A percentile compares a stretch with the other conserved stretches of the same genome.
These are phyloP conservation scores for Oreotragus oreotragus DNA, from an alignment of 2,113 vertebrate genomes.

Conservation along the genomic window DNA sequence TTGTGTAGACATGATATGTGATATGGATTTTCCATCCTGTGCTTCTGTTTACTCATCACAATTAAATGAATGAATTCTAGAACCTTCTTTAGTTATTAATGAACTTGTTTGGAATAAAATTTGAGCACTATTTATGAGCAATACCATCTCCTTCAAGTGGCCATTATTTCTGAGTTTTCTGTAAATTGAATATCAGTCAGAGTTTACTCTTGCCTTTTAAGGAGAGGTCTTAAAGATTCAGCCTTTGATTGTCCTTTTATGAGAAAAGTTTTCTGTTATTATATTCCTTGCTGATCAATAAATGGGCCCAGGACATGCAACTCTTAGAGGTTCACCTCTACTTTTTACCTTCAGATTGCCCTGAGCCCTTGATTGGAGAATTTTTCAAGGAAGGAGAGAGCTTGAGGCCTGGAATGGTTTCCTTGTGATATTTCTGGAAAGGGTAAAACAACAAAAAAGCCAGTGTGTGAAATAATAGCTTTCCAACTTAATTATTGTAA, in stretches of 20 bases:
- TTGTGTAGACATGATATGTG: not conserved
- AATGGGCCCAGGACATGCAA: not conserved
- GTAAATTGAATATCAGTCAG: not conserved
- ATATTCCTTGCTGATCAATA: not conserved
- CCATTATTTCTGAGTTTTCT: not conserved
- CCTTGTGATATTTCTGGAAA: not conserved
- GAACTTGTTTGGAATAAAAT: not conserved
- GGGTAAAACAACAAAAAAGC: not conserved
- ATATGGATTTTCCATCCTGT: not conserved
- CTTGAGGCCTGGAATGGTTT: not conserved
- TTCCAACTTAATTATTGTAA: not conserved
- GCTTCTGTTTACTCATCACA: not conserved
- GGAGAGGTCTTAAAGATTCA: not conserved
- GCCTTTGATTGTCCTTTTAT: not conserved
- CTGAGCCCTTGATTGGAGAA: not conserved
- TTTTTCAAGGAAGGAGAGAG: not conserved
- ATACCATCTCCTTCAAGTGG: not conserved
- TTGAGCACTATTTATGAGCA: not conserved
- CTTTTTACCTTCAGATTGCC: not conserved
- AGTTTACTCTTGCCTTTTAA: constrained; percentile 12
- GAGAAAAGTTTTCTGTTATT: not conserved
- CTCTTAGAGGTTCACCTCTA: not conserved
- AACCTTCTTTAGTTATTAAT: not conserved
- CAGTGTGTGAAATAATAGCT: not conserved
- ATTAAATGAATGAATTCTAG: not conserved